Evolutionary conservation across 2,113 vertebrate species (phyloP).

Genomic region (Macquaria australasica): DNA sequence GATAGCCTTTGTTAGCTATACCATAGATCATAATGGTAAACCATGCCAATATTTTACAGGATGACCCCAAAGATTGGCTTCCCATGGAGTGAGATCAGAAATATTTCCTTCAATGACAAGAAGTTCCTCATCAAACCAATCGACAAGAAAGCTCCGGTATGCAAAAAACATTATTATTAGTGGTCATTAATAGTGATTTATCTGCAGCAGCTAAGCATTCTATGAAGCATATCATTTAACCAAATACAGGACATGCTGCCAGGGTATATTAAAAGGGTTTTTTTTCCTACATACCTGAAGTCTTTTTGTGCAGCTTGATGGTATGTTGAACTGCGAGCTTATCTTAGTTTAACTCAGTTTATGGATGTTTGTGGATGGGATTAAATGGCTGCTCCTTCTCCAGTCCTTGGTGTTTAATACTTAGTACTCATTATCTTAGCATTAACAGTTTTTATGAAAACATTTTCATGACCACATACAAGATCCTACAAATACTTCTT

Average conservation of each 20-base stretch:
- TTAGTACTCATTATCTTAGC: background rate
- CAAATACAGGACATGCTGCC: background rate
- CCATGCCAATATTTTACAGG: constrained; percentile 77
- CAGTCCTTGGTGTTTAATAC: background rate
- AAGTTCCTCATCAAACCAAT: constrained; percentile 99
- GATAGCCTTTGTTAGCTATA: background rate
- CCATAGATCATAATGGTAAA: background rate
- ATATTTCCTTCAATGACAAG: constrained; percentile 99
- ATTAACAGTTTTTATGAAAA: background rate
- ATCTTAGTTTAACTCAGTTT: background rate
- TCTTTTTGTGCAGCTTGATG: constrained; percentile 16
- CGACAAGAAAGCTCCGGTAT: constrained; percentile 97
- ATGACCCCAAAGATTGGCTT: constrained; percentile 98
- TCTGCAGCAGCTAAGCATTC: background rate
- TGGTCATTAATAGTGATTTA: background rate
- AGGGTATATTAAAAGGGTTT: background rate
- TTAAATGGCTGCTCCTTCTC: constrained; percentile 26
- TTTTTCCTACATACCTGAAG: background rate
- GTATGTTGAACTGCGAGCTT: constrained; percentile 18
- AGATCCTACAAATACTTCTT: background rate
- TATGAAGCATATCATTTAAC: background rate
- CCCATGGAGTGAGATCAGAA: constrained; percentile 98
- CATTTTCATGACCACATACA: constrained; percentile 2
- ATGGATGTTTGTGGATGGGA: constrained; percentile 21
- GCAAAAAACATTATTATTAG: background rate